Evolutionary conservation across 1,140 invertebrate genomes (phyloP).

Genomic region (Drosophila subobscura): DNA sequence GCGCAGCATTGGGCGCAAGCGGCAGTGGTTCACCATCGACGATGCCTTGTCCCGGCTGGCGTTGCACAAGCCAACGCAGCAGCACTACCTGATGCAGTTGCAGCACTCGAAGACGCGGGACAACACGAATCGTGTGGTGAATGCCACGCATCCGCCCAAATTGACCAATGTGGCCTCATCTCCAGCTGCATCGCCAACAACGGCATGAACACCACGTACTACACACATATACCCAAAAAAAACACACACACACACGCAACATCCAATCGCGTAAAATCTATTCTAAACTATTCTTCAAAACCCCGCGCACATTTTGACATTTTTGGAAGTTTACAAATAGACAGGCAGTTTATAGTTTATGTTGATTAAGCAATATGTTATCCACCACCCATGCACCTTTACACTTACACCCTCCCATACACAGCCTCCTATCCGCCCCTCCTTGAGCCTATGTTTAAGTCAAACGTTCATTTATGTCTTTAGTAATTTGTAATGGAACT

Average conservation of each 20-base stretch:
- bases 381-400: background rate
- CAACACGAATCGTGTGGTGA: slow-evolving; percentile 75
- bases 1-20: slow-evolving; percentile 92
- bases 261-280: slow-evolving; percentile 34
- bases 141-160: slow-evolving; percentile 74
- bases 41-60: slow-evolving; percentile 93
- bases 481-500: slow-evolving; percentile 63
- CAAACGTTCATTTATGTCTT: slow-evolving; percentile 68
- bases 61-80: slow-evolving; percentile 95
- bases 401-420: slow-evolving; percentile 13
- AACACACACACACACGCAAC: slow-evolving; percentile 19
- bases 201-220: slow-evolving; percentile 62
- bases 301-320: slow-evolving; percentile 61
- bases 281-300: slow-evolving; percentile 28
- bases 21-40: slow-evolving; percentile 96
- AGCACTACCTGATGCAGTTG: slow-evolving; percentile 91
- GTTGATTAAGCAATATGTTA: slow-evolving; percentile 56
- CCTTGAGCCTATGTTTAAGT: slow-evolving; percentile 67
- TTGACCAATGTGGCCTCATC: slow-evolving; percentile 60
- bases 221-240: slow-evolving; percentile 29
- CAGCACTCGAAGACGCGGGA: slow-evolving; percentile 85
- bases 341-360: slow-evolving; percentile 71
- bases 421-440: slow-evolving; percentile 19
- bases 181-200: slow-evolving; percentile 74
- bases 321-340: slow-evolving; percentile 77